phyloP scores from a whole-genome alignment of 2,797 vertebrate species.

The Micrastur ruficollis region DNA sequence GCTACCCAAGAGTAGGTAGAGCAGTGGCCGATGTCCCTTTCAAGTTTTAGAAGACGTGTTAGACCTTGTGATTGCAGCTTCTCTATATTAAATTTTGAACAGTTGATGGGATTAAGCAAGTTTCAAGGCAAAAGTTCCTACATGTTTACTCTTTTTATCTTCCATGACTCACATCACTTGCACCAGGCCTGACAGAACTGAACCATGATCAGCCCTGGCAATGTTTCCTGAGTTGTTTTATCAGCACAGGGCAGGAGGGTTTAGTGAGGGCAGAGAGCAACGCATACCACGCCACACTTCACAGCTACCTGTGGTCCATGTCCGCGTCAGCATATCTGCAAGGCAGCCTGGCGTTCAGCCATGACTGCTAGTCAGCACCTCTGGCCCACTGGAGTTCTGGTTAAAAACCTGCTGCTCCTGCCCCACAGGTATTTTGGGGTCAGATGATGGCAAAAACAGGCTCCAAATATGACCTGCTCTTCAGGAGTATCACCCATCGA shows the following conservation, averaged over 20 bases:
- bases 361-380: not conserved
- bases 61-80: not conserved
- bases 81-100: not conserved
- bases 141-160: slow-evolving; percentile 20
- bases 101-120: not conserved
- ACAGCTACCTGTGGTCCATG: not conserved
- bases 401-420: not conserved
- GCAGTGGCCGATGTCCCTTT: not conserved
- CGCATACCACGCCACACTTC: not conserved
- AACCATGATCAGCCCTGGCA: slow-evolving; percentile 1
- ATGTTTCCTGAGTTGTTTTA: slow-evolving; percentile 1
- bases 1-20: not conserved
- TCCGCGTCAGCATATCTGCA: not conserved
- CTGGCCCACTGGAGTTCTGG: not conserved
- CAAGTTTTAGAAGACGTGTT: not conserved
- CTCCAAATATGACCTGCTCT: not conserved
- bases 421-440: not conserved
- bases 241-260: not conserved
- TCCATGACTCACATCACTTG: not conserved
- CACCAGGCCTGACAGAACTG: not conserved
- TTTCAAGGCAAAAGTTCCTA: slow-evolving; percentile 15
- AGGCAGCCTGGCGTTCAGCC: not conserved
- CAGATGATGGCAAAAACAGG: not conserved
- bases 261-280: slow-evolving; percentile 34
- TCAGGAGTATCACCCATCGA: not conserved